Evolutionary conservation across 1,140 invertebrate genomes (phyloP), one percentile per base, ranked within the genome.

Genomic region (Drosophila prosaltans): DNA sequence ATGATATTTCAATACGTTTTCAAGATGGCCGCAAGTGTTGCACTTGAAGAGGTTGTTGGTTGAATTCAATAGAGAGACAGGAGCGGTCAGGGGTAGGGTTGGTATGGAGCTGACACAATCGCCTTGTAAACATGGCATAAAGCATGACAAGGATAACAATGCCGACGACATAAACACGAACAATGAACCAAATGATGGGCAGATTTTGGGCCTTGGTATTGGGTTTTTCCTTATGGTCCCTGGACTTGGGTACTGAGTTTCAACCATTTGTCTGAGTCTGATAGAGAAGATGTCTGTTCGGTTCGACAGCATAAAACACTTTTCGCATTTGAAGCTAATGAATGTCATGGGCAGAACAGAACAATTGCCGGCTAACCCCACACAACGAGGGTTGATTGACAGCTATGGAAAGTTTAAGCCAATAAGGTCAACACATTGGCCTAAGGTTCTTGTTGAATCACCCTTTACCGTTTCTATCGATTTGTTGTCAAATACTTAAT

Each of bases 71-170:
- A 32, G 39, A 40, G 11, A 1, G 61, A 4, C 6, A 16, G 16
- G 16, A 16, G 16, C 16, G 16, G 16, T 16, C 2, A 16, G 6
- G 21, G 61, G 69, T 8, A 57, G 57, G 26, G 69, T 51, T 2
- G 21, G 21, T 51, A 3, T 24, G 45, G 45, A 51, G 8, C 45
- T 51, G 45, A 51, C 45, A 79, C 78, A 79, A 78, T 79, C 75
- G 75, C 76, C 70, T 74, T 79, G 77, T 79, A 79, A 79, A 79
- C 77, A 79, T 79, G 70, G 77, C 77, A 78, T 73, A 78, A 78
- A 79, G 76, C 77, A 79, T 79, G 77, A 79, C 77, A 78, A 59
- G 77, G 77, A 79, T 79, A 79, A 79, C 77, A 79, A 79, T 78
- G 77, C 70, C 65, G 75, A 69, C 78, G 77, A 79, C 77, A 79